Percentiles rank a stretch among this genome's conserved stretches.
These are phyloP conservation scores for Melanotaenia duboulayi DNA, from an alignment of 2,113 vertebrate genomes.

Conservation along the genomic window DNA sequence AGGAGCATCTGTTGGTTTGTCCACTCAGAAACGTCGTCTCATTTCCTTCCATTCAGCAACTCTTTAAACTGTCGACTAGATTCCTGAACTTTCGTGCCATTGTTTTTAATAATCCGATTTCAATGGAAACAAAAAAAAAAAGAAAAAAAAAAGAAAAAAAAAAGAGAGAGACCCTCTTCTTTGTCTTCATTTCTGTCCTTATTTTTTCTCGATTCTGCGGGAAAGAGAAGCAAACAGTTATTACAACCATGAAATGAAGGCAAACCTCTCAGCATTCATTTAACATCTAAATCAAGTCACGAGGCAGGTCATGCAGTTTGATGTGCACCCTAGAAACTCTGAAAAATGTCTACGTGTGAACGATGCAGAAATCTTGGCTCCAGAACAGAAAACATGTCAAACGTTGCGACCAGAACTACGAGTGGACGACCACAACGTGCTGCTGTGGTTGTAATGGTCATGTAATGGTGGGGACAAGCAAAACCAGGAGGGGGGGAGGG, in stretches of 20 bases:
- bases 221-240: constrained; percentile 9
- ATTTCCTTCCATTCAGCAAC: constrained; percentile 48
- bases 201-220: constrained; percentile 81
- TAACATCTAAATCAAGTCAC: not conserved
- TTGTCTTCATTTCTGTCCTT: constrained; percentile 60
- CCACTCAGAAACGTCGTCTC: constrained; percentile 31
- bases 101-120: constrained; percentile 41
- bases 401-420: constrained; percentile 45
- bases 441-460: constrained; percentile 35
- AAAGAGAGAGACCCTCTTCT: constrained; percentile 33
- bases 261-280: not conserved
- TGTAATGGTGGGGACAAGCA: constrained; percentile 38
- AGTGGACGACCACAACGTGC: constrained; percentile 26
- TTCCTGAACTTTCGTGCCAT: constrained; percentile 36
- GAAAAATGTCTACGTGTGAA: constrained; percentile 1
- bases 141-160: not conserved
- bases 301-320: constrained; percentile 54
- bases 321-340: constrained; percentile 8
- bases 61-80: constrained; percentile 34
- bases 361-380: constrained; percentile 13
- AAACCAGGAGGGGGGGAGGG: constrained; percentile 20
- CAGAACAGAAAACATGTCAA: constrained; percentile 42
- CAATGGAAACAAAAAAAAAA: constrained; percentile 52
- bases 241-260: not conserved
- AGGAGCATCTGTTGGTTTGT: constrained; percentile 33